Evolutionary conservation across 2,113 vertebrate genomes (phyloP).

Genomic region (Carassius gibelio): DNA sequence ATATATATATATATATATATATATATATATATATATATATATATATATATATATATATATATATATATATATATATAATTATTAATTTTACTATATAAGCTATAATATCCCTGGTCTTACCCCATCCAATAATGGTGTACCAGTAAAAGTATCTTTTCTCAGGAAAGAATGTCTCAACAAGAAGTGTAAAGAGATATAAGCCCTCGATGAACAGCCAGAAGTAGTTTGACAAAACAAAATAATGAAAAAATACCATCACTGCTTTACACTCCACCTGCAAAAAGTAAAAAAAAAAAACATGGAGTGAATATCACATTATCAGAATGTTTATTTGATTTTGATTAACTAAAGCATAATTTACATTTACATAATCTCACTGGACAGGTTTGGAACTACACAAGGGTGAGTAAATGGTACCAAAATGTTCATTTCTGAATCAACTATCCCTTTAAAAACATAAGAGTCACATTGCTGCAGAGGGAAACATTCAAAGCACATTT

Average conservation of each 20-base stretch:
- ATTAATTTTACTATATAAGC: too few relatives aligned
- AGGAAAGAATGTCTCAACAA: slow-evolving; percentile 97
- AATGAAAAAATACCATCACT: slow-evolving; percentile 98
- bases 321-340: not conserved
- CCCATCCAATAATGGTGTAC: slow-evolving; percentile 84
- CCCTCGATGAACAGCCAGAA: slow-evolving; percentile 99
- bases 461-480: not conserved
- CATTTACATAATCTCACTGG: not conserved
- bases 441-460: not conserved
- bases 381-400: not conserved
- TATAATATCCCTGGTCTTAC: slow-evolving; percentile 58
- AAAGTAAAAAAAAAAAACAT: slow-evolving; percentile 24
- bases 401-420: too few relatives aligned
- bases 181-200: slow-evolving; percentile 92
- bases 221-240: slow-evolving; percentile 98
- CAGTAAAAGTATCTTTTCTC: slow-evolving; percentile 98
- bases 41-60: too few relatives aligned
- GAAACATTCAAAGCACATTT: slow-evolving; percentile 13
- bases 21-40: too few relatives aligned
- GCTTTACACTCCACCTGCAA: slow-evolving; percentile 92
- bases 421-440: not conserved
- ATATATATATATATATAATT: too few relatives aligned
- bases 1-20: too few relatives aligned
- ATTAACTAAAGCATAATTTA: not conserved
- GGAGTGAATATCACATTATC: not conserved